Evolutionary conservation across 1,140 invertebrate species (phyloP).

Genomic region (Pararge aegeria): DNA sequence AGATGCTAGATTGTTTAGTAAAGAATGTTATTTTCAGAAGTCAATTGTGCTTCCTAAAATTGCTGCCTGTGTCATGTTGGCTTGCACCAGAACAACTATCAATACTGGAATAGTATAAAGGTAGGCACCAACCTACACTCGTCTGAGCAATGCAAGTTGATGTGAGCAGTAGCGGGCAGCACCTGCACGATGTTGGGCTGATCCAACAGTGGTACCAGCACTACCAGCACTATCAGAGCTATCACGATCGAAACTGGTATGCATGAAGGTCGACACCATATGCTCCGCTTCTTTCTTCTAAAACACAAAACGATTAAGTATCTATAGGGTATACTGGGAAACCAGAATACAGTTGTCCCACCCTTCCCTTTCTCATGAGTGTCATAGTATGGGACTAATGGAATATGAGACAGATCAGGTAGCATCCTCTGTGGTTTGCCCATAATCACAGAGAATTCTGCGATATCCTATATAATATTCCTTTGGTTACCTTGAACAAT

Average conservation of each 20-base stretch:
- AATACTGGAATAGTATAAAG: background rate
- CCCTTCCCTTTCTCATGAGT: too few species aligned
- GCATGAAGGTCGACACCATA: constrained; percentile 87
- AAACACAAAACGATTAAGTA: constrained; percentile 19
- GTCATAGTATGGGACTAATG: too few species aligned
- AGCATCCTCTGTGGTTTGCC: too few species aligned
- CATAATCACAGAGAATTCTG: too few species aligned
- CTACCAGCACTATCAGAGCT: constrained; percentile 87
- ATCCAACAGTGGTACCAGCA: constrained; percentile 87
- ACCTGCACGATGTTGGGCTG: constrained; percentile 65
- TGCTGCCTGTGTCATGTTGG: too few species aligned
- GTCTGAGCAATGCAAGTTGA: constrained; percentile 73
- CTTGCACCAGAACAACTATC: background rate
- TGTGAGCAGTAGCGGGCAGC: constrained; percentile 35
- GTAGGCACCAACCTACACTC: constrained; percentile 78
- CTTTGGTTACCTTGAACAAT: too few species aligned
- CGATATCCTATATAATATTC: too few species aligned
- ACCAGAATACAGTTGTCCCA: too few species aligned
- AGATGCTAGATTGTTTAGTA: too few species aligned
- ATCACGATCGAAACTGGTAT: constrained; percentile 90
- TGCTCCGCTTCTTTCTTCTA: constrained; percentile 74
- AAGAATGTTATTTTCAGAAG: too few species aligned
- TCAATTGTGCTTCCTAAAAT: too few species aligned
- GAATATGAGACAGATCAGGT: too few species aligned
- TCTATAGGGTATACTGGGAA: background rate